Percentiles rank a stretch among this genome's conserved stretches.
Conservation (phyloP, 2,113 vertebrate species). For the Macrotus californicus region DNA sequence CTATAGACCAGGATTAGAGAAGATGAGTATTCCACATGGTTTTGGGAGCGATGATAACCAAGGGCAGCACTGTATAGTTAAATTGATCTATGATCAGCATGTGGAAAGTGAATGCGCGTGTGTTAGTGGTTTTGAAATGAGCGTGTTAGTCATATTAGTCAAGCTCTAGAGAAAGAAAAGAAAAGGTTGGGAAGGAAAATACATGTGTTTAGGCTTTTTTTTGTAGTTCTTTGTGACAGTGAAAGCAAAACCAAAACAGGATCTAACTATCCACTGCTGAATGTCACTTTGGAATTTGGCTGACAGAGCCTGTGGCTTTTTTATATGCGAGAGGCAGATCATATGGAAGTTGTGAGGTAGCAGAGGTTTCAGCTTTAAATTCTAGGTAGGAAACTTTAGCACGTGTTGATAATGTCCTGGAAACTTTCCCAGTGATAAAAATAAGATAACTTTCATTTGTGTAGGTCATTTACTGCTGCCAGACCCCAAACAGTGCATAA, state of each 20-base stretch:
- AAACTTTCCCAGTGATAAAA: slow-evolving; percentile 70
- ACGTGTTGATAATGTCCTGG: slow-evolving; percentile 68
- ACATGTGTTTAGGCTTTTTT: not conserved
- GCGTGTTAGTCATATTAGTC: not conserved
- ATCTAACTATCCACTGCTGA: slow-evolving; percentile 23
- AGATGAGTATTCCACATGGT: slow-evolving; percentile 98
- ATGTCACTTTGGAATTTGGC: slow-evolving; percentile 63
- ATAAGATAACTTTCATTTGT: slow-evolving; percentile 66
- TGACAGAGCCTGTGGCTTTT: slow-evolving; percentile 52
- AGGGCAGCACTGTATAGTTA: slow-evolving; percentile 87
- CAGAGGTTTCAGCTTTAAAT: slow-evolving; percentile 50
- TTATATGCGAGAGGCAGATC: slow-evolving; percentile 61
- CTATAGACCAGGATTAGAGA: slow-evolving; percentile 90
- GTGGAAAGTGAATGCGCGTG: slow-evolving; percentile 71
- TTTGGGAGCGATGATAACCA: slow-evolving; percentile 90
- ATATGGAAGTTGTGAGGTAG: slow-evolving; percentile 66
- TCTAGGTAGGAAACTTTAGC: slow-evolving; percentile 63
- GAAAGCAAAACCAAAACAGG: slow-evolving; percentile 57
- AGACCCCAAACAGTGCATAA: slow-evolving; percentile 1
- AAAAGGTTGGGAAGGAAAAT: not conserved
- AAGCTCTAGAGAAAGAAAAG: not conserved
- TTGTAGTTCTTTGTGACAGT: not conserved
- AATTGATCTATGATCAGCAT: slow-evolving; percentile 93
- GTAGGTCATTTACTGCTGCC: not conserved
- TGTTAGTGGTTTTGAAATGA: slow-evolving; percentile 69